phyloP scores from a whole-genome alignment of 1,140 invertebrate genomes.

The Mercenaria mercenaria region DNA sequence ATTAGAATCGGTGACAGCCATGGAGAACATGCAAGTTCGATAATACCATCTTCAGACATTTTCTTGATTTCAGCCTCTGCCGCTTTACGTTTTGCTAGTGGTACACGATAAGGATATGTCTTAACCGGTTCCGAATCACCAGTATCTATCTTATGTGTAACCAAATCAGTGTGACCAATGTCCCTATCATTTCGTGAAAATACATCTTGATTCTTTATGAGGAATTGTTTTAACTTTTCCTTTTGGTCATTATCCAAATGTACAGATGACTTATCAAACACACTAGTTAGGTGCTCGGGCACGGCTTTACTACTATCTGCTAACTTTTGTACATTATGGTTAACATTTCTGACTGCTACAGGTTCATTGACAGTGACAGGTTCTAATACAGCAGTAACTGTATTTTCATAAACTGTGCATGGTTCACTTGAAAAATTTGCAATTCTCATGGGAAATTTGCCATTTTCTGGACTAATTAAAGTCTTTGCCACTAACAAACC shows the following conservation, averaged over 20 bases:
- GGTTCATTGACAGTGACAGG: background rate
- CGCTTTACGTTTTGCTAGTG: background rate
- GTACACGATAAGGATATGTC: background rate
- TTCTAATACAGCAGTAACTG: background rate
- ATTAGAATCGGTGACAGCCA: background rate
- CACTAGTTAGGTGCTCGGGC: background rate
- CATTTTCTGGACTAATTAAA: background rate
- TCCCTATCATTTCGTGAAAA: background rate
- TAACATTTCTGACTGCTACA: background rate
- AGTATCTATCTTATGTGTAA: background rate
- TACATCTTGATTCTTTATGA: background rate
- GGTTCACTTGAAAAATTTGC: background rate
- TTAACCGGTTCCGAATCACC: background rate
- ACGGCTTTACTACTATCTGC: background rate
- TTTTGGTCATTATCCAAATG: constrained; percentile 7
- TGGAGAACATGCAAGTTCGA: background rate
- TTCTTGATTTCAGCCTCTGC: background rate
- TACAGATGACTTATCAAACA: constrained; percentile 15
- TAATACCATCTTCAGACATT: background rate
- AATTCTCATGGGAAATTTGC: background rate
- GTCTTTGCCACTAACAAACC: background rate
- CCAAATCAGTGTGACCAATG: background rate
- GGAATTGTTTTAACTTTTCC: background rate
- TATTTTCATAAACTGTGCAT: background rate
- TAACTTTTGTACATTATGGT: background rate